Evolutionary conservation across 1,140 invertebrate species (phyloP).

Genomic region (Gyrodactylus salaris): DNA sequence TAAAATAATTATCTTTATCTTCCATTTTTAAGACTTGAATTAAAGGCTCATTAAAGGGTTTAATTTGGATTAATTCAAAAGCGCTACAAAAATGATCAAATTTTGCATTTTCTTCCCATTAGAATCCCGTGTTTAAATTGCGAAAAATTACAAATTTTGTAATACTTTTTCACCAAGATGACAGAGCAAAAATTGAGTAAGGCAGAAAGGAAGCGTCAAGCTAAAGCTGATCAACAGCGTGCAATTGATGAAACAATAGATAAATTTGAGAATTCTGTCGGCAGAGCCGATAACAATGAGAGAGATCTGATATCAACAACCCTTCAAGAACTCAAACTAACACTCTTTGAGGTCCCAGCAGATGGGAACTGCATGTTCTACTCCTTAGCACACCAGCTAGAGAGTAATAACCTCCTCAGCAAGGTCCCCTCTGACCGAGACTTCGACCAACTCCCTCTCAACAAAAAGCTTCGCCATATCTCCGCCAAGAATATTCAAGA

Average conservation of each 20-base stretch:
- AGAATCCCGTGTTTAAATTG: too few relatives aligned
- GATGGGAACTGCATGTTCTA: neutral
- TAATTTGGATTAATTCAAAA: too few relatives aligned
- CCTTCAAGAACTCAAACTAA: neutral
- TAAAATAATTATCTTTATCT: neutral
- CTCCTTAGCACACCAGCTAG: neutral
- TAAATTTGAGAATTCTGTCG: neutral
- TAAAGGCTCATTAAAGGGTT: too few relatives aligned
- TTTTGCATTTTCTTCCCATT: too few relatives aligned
- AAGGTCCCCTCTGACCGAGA: neutral
- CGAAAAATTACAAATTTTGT: neutral
- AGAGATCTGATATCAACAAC: neutral
- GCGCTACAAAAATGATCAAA: too few relatives aligned
- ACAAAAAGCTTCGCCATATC: neutral
- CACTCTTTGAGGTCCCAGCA: neutral
- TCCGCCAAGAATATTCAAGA: neutral
- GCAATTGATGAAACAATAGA: neutral
- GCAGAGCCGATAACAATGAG: neutral
- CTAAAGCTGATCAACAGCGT: neutral
- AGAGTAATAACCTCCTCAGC: neutral
- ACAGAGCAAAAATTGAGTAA: neutral
- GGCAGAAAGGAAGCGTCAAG: neutral
- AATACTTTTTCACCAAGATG: too few relatives aligned
- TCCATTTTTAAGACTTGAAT: too few relatives aligned
- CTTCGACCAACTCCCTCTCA: neutral